Percentiles rank a stretch among this genome's conserved stretches.
Conservation (phyloP, 1,140 invertebrate genomes). For the Drosophila burlai region DNA sequence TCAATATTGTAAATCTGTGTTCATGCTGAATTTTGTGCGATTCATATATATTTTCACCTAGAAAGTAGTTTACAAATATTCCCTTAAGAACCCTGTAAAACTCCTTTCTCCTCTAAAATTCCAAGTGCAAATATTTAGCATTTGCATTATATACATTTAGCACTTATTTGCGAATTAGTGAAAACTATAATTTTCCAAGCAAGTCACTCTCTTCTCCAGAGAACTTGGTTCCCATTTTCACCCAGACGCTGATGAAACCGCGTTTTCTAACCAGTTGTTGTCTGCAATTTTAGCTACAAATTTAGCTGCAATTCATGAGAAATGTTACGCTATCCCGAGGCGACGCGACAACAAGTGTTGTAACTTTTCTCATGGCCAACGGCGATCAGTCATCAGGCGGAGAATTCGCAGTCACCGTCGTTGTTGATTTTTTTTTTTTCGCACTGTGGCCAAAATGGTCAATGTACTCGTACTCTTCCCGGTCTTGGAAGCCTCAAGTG, state of each 20-base stretch:
- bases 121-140: slow-evolving; percentile 4
- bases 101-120: neutral
- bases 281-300: slow-evolving; percentile 71
- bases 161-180: slow-evolving; percentile 9
- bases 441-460: slow-evolving; percentile 68
- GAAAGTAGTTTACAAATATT: neutral
- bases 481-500: slow-evolving; percentile 36
- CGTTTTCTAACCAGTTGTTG: slow-evolving; percentile 61
- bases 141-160: neutral
- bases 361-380: slow-evolving; percentile 75
- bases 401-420: slow-evolving; percentile 11
- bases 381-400: slow-evolving; percentile 36
- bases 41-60: neutral
- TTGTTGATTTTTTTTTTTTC: slow-evolving; percentile 15
- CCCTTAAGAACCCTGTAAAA: neutral
- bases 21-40: too few relatives aligned
- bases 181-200: slow-evolving; percentile 10
- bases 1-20: neutral
- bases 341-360: slow-evolving; percentile 60
- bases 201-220: slow-evolving; percentile 27
- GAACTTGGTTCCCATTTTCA: neutral
- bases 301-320: slow-evolving; percentile 79
- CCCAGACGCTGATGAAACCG: slow-evolving; percentile 46
- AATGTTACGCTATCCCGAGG: slow-evolving; percentile 49
- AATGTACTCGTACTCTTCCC: slow-evolving; percentile 72